phyloP scores from a whole-genome alignment of 2,888 invertebrate genomes.

The Xestia c-nigrum region DNA sequence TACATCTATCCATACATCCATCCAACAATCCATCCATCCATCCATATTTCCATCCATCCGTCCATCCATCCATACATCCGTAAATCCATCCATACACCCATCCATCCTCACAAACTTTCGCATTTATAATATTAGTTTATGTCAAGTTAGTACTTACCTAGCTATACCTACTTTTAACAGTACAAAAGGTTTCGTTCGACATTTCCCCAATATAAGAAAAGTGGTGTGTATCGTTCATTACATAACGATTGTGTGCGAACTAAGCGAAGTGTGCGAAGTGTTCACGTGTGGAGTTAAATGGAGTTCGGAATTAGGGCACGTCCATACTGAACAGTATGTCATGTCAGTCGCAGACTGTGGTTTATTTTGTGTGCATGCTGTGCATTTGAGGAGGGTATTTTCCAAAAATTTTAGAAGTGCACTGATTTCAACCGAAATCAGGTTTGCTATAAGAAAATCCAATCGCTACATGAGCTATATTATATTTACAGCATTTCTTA shows the following conservation, averaged over 20 bases:
- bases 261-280: slow-evolving; percentile 1
- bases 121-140: too few species aligned
- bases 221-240: slow-evolving; percentile 20
- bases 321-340: neutral
- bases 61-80: too few species aligned
- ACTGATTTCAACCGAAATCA: neutral
- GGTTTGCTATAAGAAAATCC: too few species aligned
- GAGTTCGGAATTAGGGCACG: slow-evolving; percentile 24
- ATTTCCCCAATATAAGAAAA: slow-evolving; percentile 22
- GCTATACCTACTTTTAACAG: neutral
- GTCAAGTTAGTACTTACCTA: too few species aligned
- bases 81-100: too few species aligned
- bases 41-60: too few species aligned
- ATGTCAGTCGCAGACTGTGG: slow-evolving; percentile 3
- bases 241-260: slow-evolving; percentile 22
- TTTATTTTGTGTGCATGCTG: neutral
- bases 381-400: neutral
- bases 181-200: slow-evolving; percentile 12
- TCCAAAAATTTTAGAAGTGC: neutral
- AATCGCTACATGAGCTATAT: too few species aligned
- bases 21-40: too few species aligned
- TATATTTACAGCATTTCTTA: too few species aligned
- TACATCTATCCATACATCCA: too few species aligned
- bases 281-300: slow-evolving; percentile 15
- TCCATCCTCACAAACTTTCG: too few species aligned